These are phyloP conservation scores for Poeciliopsis presidionis DNA, from an alignment of 2,797 vertebrate species.

Conservation along the genomic window DNA sequence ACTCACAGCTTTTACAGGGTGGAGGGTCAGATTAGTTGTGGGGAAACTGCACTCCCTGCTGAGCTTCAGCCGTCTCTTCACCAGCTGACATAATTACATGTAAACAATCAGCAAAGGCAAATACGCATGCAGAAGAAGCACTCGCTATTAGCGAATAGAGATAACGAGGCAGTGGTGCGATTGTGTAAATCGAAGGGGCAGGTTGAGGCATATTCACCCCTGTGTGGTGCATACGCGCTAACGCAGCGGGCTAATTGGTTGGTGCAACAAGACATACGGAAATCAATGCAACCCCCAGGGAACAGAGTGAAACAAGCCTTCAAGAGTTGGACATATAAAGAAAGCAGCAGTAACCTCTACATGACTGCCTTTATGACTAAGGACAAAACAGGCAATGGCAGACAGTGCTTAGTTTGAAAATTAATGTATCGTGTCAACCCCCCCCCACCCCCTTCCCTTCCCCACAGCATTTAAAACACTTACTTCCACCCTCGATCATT, in stretches of 20 bases:
- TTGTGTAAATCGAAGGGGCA: conserved; percentile 75
- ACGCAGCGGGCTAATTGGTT: conserved; percentile 73
- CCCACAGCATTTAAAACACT: conserved; percentile 62
- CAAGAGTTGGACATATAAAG: conserved; percentile 48
- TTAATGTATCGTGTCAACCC: conserved; percentile 71
- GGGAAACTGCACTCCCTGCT: conserved; percentile 36
- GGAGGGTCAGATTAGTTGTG: conserved; percentile 41
- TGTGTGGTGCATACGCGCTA: conserved; percentile 59
- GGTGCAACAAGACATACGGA: conserved; percentile 51
- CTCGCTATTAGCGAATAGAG: conserved; percentile 47
- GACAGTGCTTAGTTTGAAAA: conserved; percentile 77
- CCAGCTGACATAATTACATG: conserved; percentile 54
- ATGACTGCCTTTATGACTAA: conserved; percentile 78
- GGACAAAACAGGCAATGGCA: conserved; percentile 74
- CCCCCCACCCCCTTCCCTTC: conserved; percentile 37
- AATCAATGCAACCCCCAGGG: conserved; percentile 48
- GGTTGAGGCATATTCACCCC: conserved; percentile 70
- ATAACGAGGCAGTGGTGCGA: conserved; percentile 71
- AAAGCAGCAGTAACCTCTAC: conserved; percentile 69
- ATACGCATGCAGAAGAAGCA: conserved; percentile 25
- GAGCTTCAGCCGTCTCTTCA: conserved; percentile 45
- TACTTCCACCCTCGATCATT: conserved; percentile 27
- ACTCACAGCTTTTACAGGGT: conserved; percentile 29
- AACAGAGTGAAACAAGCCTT: conserved; percentile 43
- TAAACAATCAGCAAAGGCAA: conserved; percentile 59